A percentile compares a stretch with the other conserved stretches of the same genome.
phyloP scores from a whole-genome alignment of 2,113 vertebrate genomes.

The Motacilla tschutschensis region DNA sequence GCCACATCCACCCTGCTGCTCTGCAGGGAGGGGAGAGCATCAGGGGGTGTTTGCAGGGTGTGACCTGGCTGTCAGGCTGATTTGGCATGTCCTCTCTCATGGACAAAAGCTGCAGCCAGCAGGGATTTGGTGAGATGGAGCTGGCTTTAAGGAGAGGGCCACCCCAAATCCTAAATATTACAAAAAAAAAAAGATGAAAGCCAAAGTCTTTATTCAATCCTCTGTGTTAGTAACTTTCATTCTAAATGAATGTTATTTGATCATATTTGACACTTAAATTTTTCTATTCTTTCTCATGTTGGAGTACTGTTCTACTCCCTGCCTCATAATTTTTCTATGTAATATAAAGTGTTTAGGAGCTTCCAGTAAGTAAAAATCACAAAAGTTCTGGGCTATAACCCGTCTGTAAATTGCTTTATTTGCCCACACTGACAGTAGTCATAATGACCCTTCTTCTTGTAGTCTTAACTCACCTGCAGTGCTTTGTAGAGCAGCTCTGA shows the following conservation, averaged over 20 bases:
- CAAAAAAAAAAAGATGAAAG: background rate
- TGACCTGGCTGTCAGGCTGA: slow-evolving; percentile 24
- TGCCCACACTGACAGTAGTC: background rate
- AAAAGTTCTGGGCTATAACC: background rate
- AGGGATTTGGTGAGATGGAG: background rate
- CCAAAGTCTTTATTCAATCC: background rate
- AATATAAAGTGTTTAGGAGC: background rate
- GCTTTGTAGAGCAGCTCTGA: background rate
- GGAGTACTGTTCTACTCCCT: background rate
- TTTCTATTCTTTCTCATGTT: background rate
- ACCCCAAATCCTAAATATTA: background rate
- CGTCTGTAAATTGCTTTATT: background rate
- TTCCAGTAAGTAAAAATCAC: background rate
- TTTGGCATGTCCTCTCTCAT: background rate
- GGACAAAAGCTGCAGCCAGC: background rate
- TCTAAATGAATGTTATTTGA: background rate
- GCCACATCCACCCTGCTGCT: background rate
- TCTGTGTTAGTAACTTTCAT: background rate
- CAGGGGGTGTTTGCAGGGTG: background rate
- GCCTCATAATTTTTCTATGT: background rate
- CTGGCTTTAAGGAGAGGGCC: background rate
- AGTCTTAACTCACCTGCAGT: background rate
- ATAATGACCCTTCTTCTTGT: background rate
- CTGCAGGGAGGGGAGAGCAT: background rate
- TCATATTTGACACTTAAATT: background rate